Conservation (phyloP, 1,140 invertebrate species). For the Drosophila lacertosa region DNA sequence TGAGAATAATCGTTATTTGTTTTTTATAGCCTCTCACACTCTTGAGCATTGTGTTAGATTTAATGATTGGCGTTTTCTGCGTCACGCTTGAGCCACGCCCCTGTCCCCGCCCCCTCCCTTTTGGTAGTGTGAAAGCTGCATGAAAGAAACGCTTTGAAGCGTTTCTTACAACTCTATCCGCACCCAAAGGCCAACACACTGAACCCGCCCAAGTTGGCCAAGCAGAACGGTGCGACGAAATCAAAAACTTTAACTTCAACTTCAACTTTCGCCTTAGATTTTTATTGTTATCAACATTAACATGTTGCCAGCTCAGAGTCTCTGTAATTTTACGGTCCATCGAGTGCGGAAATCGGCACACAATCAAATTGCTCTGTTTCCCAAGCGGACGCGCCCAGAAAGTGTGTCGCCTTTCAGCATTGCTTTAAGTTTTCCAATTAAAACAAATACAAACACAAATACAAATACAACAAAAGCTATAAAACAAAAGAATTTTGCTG, state of each 20-base stretch:
- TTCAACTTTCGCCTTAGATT: constrained; percentile 23
- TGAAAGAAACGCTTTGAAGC: constrained; percentile 37
- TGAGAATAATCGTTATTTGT: background rate
- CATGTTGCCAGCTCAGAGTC: constrained; percentile 9
- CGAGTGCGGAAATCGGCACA: constrained; percentile 65
- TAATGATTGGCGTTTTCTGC: constrained; percentile 12
- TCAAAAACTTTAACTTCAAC: constrained; percentile 35
- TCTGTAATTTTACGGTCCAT: constrained; percentile 74
- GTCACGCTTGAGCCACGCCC: constrained; percentile 24
- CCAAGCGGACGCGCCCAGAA: constrained; percentile 6
- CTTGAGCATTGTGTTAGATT: background rate
- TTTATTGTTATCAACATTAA: constrained; percentile 49
- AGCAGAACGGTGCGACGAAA: constrained; percentile 36
- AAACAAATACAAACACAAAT: constrained; percentile 39
- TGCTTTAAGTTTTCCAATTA: constrained; percentile 61
- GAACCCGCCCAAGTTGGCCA: constrained; percentile 5
- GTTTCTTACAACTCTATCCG: constrained; percentile 28
- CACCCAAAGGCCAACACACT: too few species aligned
- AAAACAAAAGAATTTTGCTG: constrained; percentile 39
- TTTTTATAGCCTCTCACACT: background rate
- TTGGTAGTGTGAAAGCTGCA: constrained; percentile 38
- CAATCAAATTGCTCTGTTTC: constrained; percentile 51
- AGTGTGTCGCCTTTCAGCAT: constrained; percentile 38
- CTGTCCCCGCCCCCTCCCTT: background rate
- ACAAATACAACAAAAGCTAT: constrained; percentile 34